Conservation (phyloP, 2,797 vertebrate genomes). For the Channallabes apus region DNA sequence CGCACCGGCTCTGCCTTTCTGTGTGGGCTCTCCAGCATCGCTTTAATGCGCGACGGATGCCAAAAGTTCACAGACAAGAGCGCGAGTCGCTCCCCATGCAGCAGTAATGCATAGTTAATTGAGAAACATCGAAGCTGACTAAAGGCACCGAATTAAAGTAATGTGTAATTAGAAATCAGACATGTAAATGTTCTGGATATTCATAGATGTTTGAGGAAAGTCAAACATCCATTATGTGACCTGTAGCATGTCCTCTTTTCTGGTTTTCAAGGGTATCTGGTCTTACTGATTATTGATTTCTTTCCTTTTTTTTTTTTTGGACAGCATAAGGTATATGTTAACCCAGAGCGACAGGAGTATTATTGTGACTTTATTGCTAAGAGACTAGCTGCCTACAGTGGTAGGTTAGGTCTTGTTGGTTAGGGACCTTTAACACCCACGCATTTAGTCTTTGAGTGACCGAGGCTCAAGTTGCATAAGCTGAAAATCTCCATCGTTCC, state of each 20-base stretch:
- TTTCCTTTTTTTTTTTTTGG: neutral
- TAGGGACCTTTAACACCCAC: constrained; percentile 1
- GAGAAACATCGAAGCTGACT: neutral
- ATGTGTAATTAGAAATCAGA: neutral
- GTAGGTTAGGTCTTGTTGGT: neutral
- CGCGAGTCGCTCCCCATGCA: neutral
- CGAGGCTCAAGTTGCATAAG: neutral
- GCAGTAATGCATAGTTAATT: constrained; percentile 36
- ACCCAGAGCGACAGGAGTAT: neutral
- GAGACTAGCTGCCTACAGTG: neutral
- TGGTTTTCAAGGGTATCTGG: neutral
- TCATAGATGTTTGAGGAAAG: neutral
- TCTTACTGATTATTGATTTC: neutral
- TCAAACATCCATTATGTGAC: too few species aligned
- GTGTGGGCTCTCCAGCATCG: constrained; percentile 23
- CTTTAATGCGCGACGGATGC: constrained; percentile 6
- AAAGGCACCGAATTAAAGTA: constrained; percentile 2
- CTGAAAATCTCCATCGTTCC: neutral
- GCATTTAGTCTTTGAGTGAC: neutral
- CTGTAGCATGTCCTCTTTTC: neutral
- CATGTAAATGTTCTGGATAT: neutral
- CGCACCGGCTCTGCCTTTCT: neutral
- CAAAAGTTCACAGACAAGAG: constrained; percentile 27
- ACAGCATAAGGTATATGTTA: neutral
- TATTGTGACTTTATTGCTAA: neutral